Percentiles rank a stretch among this genome's conserved stretches.
phyloP scores from a whole-genome alignment of 2,113 vertebrate species.

The Oxygymnocypris stewartii region DNA sequence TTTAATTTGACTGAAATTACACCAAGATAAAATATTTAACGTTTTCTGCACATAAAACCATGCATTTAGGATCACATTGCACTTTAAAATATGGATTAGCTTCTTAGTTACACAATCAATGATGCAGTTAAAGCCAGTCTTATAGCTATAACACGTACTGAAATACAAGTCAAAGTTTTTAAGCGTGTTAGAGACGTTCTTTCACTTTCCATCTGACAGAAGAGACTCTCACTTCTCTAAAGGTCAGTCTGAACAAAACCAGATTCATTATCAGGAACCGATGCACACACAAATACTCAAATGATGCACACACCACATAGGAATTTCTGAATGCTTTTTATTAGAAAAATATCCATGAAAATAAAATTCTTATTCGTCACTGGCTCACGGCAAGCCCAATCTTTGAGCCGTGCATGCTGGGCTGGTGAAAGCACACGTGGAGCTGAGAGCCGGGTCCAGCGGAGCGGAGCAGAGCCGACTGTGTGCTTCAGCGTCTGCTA shows the following conservation, averaged over 20 bases:
- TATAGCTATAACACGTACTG: no score
- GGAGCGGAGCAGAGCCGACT: no score
- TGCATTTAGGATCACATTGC: background rate
- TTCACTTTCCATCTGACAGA: background rate
- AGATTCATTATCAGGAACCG: background rate
- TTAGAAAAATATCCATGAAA: background rate
- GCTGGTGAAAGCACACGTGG: background rate
- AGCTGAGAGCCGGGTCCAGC: background rate
- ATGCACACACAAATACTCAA: background rate
- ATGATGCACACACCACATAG: background rate
- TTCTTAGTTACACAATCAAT: no score
- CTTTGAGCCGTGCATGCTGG: background rate
- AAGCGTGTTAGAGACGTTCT: background rate
- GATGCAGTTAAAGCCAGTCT: no score
- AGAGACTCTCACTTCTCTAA: background rate
- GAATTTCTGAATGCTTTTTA: background rate
- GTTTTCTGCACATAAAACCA: background rate
- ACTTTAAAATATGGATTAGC: no score
- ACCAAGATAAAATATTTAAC: no score
- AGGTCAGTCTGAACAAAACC: background rate
- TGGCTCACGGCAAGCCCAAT: background rate
- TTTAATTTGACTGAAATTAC: no score
- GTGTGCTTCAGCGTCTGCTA: background rate
- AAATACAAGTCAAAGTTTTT: background rate
- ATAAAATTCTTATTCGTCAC: fast-evolving